Evolutionary conservation across 2,888 invertebrate species (phyloP).

Genomic region (Dasypolia templi): DNA sequence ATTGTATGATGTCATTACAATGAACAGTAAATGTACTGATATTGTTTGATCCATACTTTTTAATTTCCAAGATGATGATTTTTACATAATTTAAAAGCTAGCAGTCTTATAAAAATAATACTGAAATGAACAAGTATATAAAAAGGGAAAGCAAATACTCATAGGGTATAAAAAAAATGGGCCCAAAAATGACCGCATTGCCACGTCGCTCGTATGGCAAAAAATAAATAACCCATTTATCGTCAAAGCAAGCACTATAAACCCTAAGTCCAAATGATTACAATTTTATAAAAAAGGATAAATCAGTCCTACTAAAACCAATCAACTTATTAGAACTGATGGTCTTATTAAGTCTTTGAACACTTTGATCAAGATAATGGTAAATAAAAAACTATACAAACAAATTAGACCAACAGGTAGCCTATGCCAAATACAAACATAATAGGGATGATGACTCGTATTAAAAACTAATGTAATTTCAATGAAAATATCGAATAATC

Average conservation of each 20-base stretch:
- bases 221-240: neutral
- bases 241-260: neutral
- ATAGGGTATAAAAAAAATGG: neutral
- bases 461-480: too few species aligned
- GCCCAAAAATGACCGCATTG: neutral
- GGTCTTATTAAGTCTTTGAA: neutral
- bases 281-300: neutral
- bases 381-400: neutral
- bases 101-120: neutral
- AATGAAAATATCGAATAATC: too few species aligned
- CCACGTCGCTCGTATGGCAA: neutral
- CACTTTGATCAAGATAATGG: neutral
- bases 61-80: neutral
- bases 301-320: neutral
- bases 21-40: neutral
- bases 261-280: neutral
- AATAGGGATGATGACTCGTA: too few species aligned
- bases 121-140: neutral
- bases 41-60: neutral
- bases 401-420: neutral
- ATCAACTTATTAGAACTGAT: neutral
- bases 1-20: too few species aligned
- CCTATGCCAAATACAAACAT: neutral
- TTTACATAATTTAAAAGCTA: neutral
- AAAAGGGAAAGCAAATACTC: neutral